phyloP scores from a whole-genome alignment of 2,797 vertebrate species.

The Sparus aurata region DNA sequence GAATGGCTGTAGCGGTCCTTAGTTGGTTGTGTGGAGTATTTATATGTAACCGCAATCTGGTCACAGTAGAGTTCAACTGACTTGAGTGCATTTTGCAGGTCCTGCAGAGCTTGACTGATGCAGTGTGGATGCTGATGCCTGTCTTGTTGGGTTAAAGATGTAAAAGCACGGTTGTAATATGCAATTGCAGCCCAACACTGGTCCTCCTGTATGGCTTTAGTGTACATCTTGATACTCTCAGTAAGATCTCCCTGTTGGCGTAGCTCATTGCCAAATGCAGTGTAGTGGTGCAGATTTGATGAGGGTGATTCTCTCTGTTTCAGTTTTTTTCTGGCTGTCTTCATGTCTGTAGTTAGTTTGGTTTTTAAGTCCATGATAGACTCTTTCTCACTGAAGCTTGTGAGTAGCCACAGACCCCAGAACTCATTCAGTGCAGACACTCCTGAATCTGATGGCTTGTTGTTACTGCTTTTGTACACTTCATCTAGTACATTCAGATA shows the following conservation, averaged over 20 bases:
- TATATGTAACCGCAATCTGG: constrained; percentile 15
- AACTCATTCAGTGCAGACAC: constrained; percentile 62
- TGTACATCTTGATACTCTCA: constrained; percentile 61
- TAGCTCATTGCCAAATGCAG: constrained; percentile 56
- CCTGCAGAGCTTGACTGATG: constrained; percentile 55
- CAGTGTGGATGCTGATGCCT: no score
- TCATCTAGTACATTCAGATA: constrained; percentile 32
- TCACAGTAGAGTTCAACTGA: constrained; percentile 53
- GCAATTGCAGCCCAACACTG: constrained; percentile 71
- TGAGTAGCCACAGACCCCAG: constrained; percentile 71
- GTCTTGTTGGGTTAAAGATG: constrained; percentile 50
- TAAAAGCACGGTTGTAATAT: constrained; percentile 76
- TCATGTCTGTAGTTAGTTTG: constrained; percentile 43
- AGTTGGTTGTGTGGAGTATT: not conserved
- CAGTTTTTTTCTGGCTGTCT: constrained; percentile 41
- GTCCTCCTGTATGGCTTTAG: constrained; percentile 58
- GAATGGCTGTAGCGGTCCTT: rapidly evolving
- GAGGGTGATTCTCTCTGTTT: constrained; percentile 51
- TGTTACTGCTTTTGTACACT: constrained; percentile 29
- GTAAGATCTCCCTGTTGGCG: constrained; percentile 3
- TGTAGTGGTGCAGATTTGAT: constrained; percentile 61
- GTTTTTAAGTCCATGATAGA: not conserved
- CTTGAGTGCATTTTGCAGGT: constrained; percentile 66
- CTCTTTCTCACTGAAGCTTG: not conserved
- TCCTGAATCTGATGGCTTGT: constrained; percentile 34